phyloP scores from a whole-genome alignment of 2,797 vertebrate species.

The Sphenodon punctatus region DNA sequence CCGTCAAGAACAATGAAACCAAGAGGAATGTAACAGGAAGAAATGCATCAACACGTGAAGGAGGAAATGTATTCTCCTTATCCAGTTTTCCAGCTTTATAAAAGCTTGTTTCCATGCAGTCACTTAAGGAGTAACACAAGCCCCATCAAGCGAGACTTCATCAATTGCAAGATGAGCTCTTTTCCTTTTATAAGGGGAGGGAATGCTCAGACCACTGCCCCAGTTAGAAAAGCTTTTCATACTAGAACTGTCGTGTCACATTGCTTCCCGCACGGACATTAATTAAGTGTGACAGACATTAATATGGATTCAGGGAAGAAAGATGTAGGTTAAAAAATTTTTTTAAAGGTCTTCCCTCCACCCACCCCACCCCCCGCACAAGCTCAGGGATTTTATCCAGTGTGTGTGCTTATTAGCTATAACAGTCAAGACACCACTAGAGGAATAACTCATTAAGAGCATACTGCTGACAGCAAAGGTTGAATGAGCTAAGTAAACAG shows the following conservation, averaged over 20 bases:
- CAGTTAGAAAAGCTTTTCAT: background rate
- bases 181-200: slow-evolving; percentile 2
- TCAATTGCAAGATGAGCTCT: background rate
- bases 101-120: too few species aligned
- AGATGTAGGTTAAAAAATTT: background rate
- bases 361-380: background rate
- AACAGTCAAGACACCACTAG: background rate
- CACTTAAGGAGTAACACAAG: too few species aligned
- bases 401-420: background rate
- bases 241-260: slow-evolving; percentile 24
- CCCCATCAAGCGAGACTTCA: background rate
- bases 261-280: slow-evolving; percentile 6
- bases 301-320: background rate
- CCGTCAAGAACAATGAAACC: too few species aligned
- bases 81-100: too few species aligned
- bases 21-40: too few species aligned
- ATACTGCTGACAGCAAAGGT: background rate
- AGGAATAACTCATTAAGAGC: background rate
- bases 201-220: background rate
- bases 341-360: background rate
- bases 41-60: too few species aligned
- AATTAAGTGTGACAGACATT: background rate
- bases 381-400: background rate
- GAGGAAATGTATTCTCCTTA: too few species aligned
- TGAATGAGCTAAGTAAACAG: background rate